A percentile compares a stretch with the other conserved stretches of the same genome.
Conservation (phyloP, 92 coral and sea anemone species). For the Desmophyllum pertusum region DNA sequence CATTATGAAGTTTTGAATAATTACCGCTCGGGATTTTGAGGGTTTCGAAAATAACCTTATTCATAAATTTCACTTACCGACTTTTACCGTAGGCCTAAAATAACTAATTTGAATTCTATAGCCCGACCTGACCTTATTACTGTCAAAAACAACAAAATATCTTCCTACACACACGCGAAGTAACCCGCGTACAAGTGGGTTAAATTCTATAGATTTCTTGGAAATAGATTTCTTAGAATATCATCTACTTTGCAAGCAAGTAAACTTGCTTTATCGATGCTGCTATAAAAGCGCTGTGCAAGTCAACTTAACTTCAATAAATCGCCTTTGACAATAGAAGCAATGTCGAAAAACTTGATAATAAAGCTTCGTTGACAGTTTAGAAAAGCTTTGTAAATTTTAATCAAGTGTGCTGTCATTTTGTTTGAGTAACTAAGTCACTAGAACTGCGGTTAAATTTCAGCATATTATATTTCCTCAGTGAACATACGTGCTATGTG, state of each 20-base stretch:
- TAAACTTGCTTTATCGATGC: background rate
- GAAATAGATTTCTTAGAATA: background rate
- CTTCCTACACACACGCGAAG: background rate
- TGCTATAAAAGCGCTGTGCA: background rate
- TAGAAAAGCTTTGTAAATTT: constrained; percentile 32
- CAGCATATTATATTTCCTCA: background rate
- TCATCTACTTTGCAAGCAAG: background rate
- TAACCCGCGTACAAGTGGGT: background rate
- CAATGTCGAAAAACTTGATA: background rate
- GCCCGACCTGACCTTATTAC: background rate
- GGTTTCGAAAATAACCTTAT: constrained; percentile 10
- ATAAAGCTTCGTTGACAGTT: constrained; percentile 13
- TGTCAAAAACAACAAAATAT: background rate
- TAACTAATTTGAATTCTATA: constrained; percentile 5
- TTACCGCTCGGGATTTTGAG: constrained; percentile 13
- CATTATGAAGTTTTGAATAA: background rate
- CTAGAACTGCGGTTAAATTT: background rate
- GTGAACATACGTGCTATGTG: background rate
- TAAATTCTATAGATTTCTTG: background rate
- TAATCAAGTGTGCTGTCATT: constrained; percentile 18
- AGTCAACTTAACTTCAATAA: background rate
- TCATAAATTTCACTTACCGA: constrained; percentile 6
- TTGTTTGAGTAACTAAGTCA: background rate
- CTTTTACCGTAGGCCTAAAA: background rate
- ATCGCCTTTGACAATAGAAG: background rate